Evolutionary conservation across 2,888 invertebrate genomes (phyloP).

Genomic region (Drosophila melanosoma): DNA sequence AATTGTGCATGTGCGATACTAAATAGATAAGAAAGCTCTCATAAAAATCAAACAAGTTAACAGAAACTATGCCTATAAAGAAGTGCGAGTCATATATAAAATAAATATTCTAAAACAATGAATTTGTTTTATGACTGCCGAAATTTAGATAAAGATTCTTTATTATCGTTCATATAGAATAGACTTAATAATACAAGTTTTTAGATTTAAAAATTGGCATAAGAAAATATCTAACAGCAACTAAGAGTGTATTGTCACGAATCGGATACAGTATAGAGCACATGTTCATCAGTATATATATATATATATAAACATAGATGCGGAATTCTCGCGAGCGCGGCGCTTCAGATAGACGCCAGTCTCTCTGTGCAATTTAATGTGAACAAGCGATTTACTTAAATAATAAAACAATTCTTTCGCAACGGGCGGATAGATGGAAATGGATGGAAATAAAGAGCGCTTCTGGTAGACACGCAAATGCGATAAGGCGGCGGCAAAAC

Average conservation of each 20-base stretch:
- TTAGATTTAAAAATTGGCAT: not conserved
- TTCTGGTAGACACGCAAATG: slow-evolving; percentile 34
- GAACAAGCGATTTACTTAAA: slow-evolving; percentile 69
- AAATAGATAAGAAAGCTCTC: not conserved
- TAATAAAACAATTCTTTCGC: slow-evolving; percentile 67
- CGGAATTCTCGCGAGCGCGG: slow-evolving; percentile 13
- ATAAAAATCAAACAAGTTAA: not conserved
- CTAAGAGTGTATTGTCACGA: not conserved
- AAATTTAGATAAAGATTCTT: not conserved
- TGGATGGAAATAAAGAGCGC: slow-evolving; percentile 39
- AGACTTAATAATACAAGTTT: not conserved
- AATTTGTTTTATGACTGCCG: not conserved
- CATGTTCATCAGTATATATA: not conserved
- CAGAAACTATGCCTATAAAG: not conserved
- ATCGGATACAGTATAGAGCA: not conserved
- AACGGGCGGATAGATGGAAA: slow-evolving; percentile 39
- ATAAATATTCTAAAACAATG: not conserved
- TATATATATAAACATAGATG: not conserved
- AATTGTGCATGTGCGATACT: not conserved
- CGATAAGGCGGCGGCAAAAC: slow-evolving; percentile 49
- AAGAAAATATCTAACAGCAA: not conserved
- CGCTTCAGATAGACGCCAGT: slow-evolving; percentile 46
- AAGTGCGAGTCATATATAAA: not conserved
- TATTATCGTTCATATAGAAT: not conserved
- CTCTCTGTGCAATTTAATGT: slow-evolving; percentile 60